These are phyloP conservation scores for Panurus biarmicus DNA, from an alignment of 2,113 vertebrate genomes.

Conservation along the genomic window DNA sequence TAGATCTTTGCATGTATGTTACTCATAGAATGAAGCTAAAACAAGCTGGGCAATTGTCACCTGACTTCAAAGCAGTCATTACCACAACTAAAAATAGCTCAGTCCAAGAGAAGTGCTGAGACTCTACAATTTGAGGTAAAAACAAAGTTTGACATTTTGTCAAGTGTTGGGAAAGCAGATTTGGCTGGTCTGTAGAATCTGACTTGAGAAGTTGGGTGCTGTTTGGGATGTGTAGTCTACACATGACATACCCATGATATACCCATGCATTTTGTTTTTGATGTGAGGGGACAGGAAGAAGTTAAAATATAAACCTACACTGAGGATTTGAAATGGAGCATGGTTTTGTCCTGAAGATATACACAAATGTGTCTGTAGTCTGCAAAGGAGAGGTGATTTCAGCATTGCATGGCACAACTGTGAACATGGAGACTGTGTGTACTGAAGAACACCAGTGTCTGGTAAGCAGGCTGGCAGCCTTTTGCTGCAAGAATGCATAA, in stretches of 20 bases:
- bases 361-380: not conserved
- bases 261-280: not conserved
- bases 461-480: not conserved
- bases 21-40: not conserved
- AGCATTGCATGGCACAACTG: not conserved
- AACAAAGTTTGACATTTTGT: not conserved
- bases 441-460: not conserved
- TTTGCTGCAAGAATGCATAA: not conserved
- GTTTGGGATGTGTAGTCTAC: not conserved
- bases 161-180: not conserved
- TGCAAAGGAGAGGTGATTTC: not conserved
- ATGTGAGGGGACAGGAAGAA: not conserved
- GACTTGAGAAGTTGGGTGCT: not conserved
- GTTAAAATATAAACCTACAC: not conserved
- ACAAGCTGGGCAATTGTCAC: not conserved
- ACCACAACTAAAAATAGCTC: not conserved
- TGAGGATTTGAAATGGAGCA: not conserved
- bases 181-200: not conserved
- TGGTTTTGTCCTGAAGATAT: not conserved
- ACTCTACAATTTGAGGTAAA: not conserved
- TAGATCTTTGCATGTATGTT: not conserved
- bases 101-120: not conserved
- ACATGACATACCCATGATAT: too few species aligned
- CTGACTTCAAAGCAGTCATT: not conserved
- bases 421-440: not conserved